Conservation (phyloP, 2,113 vertebrate species). For the Onychostruthus taczanowskii region DNA sequence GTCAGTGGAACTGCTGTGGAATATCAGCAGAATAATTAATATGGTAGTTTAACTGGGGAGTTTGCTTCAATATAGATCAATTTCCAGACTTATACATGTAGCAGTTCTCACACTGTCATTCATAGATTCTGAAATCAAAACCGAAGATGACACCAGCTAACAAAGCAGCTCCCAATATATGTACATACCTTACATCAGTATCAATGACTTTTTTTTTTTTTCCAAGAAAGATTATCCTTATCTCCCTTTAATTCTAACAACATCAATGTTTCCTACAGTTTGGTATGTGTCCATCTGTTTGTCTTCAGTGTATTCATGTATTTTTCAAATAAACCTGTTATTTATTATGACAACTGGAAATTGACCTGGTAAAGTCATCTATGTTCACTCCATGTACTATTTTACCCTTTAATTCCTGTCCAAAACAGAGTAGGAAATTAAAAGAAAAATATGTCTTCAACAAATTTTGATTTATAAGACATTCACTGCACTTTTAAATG, state of each 20-base stretch:
- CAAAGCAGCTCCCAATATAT: not conserved
- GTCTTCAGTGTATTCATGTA: not conserved
- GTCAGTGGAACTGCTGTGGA: not conserved
- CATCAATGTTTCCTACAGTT: not conserved
- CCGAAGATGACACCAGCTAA: not conserved
- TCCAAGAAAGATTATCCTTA: not conserved
- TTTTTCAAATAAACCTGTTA: not conserved
- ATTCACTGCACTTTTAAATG: not conserved
- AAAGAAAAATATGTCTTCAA: not conserved
- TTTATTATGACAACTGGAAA: not conserved
- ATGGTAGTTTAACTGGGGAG: not conserved
- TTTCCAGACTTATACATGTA: not conserved
- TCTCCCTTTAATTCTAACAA: not conserved
- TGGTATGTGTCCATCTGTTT: not conserved
- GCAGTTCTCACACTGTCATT: not conserved
- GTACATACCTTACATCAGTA: not conserved
- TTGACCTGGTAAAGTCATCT: not conserved
- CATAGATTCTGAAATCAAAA: not conserved
- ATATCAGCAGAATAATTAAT: not conserved
- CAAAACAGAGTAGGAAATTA: not conserved
- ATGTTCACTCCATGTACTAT: not conserved
- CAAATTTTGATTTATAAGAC: not conserved
- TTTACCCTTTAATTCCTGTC: not conserved
- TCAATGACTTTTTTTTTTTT: not conserved
- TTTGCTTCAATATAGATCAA: not conserved